Base-by-base conservation (phyloP, 53 echinoderm and acorn worm genomes). In the Stichopus horrens region DNA sequence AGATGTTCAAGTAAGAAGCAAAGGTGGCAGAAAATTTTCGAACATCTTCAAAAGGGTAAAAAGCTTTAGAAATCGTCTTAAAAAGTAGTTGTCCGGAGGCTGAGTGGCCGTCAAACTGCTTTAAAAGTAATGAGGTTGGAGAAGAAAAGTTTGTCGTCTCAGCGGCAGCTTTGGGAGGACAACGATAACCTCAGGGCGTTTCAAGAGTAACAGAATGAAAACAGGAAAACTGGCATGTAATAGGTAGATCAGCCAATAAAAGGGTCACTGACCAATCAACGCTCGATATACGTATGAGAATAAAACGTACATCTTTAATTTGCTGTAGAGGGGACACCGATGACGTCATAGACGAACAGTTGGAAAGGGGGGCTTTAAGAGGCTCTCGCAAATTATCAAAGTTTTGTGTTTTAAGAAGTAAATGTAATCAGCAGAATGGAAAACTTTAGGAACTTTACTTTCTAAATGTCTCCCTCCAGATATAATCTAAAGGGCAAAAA, bases 201-300 rank as follows among this genome's bases (percentile, higher is more conserved):
- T 63, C 37, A 37, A 37, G 37, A 37, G 10, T 63, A 16, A 63
- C 63, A 63, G 16, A 63, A 63, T 63, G 63, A 9, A 63, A 63
- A 63, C 63, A 18, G 71, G 71, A n/a, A 18, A 71, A 71, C 6
- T 71, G 37, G 37, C 37, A 37, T 2, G 37, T 37, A 37, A 37
- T 37, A 5, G 71, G 6, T 71, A 71, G 71, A 71, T 20, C n/a
- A 71, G 18, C 19, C n/a, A 18, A 18, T 13, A 16, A 71, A 71
- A 71, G 71, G 71, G 71, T 71, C 71, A 71, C 18, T 71, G 71
- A 71, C 71, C 71, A 71, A 71, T 71, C 6, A 71, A 71, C 18
- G 19, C 71, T 71, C 37, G 37, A 37, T 37, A 37, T 37, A 37
- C 37, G 0, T 37, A 37, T 37, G 37, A 37, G 37, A 37, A 37